Base-by-base conservation (phyloP, 2,113 vertebrate species). In the Orthochromis malagaraziensis region DNA sequence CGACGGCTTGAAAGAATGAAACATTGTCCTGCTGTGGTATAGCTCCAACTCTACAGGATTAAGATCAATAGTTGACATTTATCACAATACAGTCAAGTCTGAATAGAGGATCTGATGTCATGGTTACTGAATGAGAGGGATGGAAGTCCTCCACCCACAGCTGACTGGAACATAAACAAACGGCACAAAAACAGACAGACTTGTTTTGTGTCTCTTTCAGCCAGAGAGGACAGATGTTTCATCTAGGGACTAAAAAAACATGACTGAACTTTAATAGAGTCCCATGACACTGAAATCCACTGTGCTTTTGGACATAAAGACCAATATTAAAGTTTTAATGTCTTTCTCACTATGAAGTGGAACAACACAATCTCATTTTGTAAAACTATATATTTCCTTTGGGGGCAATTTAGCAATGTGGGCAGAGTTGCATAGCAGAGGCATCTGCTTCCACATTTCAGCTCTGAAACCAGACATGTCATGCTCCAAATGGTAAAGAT, bases 121-220 rank as follows among this genome's bases (percentile, higher is more conserved):
- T 91, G 92, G 88, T 82, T 90, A 93, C 92, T 19, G 75, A 90
- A 80, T 85, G 68, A 79, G 80, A 88, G 77, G 60, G 85, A 24
- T 85, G 54, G 54, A 45, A 75, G 70, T 84, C 31, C 42, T 57
- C 21, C 84, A 29, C 63, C 53, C 57, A 65, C 89, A 47, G n/a
- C n/a, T 51, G 63, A 84, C 54, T 47, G 82, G 14, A 53, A 49
- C 57, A 60, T 19, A 33, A 75, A 81, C 53, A 31, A 65, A 77
- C 35, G 6, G 29, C 82, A 79, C 8, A 65, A 33, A 73, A 54
- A 7, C 75, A 51, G 70, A 75, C 70, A 75, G 73, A 77, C 26
- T 77, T 19, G 6, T 77, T 35, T 58, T 58, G 9, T 49, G 13
- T 68, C 82, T 81, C 55, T 54, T 21, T 84, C 54, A 51, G 19